Evolutionary conservation across 1,140 invertebrate species (phyloP), one percentile per base, ranked within the genome.

Genomic region (Heliothis subflexa): DNA sequence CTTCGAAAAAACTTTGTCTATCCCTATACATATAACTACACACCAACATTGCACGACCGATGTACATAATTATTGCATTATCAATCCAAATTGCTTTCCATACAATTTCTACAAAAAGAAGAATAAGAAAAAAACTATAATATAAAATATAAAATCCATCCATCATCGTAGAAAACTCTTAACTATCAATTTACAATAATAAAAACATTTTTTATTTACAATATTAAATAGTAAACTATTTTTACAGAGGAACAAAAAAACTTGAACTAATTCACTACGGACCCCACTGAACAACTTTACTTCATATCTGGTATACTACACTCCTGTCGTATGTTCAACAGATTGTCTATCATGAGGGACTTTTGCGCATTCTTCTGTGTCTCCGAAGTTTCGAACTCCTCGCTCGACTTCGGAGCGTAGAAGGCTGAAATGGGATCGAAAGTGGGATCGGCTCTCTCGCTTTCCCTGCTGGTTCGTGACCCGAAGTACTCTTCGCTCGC

Each of bases 191-290:
- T 90, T 93, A 92, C 86, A 93, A 87, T 90, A 91, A 90, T 90
- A 93, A 89, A 93, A 92, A 92, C 89, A 91, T 93, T 92, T 93
- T 92, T 92, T 94, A 93, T 94, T 87, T 93, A 93, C 92, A 93
- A 57, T 66, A 74, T 93, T 93, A 91, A 93, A 92, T 92, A 91
- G 88, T 88, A 87, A 76, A 77, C 84, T 90, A 90, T 91, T 92
- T 89, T 90, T 94, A 94, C 93, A 94, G 89, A 94, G 93, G 93
- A 94, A 94, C 93, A 91, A 94, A 92, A 89, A 81, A 91, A 86
- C 86, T 88, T 91, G 81, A 92, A 93, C 91, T 92, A 92, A 88
- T 80, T 81, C 62, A 66, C 74, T 77, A 77, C 5, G 74, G 62
- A 68, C 14, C 61, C 74, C 84, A 84, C 78, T 84, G 77, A 78